Base-by-base conservation (phyloP, 2,888 invertebrate species). In the Pseudococcus longispinus region DNA sequence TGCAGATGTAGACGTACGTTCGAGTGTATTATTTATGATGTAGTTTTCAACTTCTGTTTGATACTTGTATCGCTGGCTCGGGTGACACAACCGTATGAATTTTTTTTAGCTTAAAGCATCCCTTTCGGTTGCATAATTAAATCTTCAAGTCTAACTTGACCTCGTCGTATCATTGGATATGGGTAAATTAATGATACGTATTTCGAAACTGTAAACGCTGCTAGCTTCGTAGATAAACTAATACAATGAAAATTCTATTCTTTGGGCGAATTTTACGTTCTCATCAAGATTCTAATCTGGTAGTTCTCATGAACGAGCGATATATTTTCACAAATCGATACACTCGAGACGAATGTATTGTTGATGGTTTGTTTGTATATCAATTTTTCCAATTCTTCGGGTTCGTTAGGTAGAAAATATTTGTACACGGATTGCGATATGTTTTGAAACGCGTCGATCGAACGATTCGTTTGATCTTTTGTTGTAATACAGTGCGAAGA, bases 31-130 rank as follows among this genome's bases (percentile, higher is more conserved):
- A 80, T 80, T 80, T 80, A 80, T 80, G 23, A 26, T 15, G 77
- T 80, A 42, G 77, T 80, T 80, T 70, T 70, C 70, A 70, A 29
- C 70, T 70, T 70, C 70, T 70, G 70, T 70, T 26, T 29, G 70
- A 70, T 55, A 60, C 60, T 20, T 23, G 18, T 74, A 18, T 29
- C 32, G 29, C 18, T 32, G 32, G 18, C 42, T 80, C 42, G 13
- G 20, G 77, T 20, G 77, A 42, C 77, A 42, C 37, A 42, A 80
- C 42, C 77, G 42, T 42, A 42, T n/a, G 42, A 20, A 70, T 29
- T 29, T 65, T 70, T 70, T 70, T 60, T 13, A 80, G 2, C 42
- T 8, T 4, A 5, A 13, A 80, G 42, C 77, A 80, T 80, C 77
- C 77, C 42, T 23, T 80, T 29, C 15, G 18, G 20, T 80, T 80